These are phyloP conservation scores for Bolinopsis microptera DNA, from an alignment of 37 sponge, comb jelly and placozoan genomes.

Conservation along the genomic window DNA sequence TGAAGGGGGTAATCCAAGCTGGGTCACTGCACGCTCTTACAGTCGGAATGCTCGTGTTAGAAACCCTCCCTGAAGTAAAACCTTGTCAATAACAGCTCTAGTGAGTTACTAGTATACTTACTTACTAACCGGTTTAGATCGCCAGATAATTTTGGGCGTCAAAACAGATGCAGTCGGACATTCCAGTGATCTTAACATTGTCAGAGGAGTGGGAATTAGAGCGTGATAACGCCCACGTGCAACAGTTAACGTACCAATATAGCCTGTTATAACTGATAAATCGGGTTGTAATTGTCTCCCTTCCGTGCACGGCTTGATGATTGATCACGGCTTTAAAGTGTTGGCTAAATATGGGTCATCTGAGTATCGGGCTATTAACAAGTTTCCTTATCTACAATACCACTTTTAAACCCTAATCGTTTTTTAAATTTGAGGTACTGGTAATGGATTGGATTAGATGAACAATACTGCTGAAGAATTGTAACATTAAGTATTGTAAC, in stretches of 20 bases:
- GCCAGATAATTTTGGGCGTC: background rate
- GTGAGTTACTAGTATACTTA: too few species aligned
- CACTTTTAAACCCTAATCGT: background rate
- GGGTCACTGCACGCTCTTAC: slow-evolving; percentile 9
- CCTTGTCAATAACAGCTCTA: too few species aligned
- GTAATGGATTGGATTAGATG: background rate
- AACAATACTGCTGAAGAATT: background rate
- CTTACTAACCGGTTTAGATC: background rate
- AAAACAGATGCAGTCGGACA: background rate
- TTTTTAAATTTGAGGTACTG: background rate
- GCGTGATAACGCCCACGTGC: background rate
- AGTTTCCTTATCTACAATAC: background rate
- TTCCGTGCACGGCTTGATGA: background rate
- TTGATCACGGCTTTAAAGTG: background rate
- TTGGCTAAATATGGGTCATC: background rate
- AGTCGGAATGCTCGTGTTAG: background rate
- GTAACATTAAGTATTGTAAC: background rate
- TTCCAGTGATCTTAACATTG: background rate
- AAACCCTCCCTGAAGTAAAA: background rate
- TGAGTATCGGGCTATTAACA: background rate
- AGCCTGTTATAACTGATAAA: background rate
- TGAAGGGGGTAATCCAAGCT: slow-evolving; percentile 20
- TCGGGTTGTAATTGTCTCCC: background rate
- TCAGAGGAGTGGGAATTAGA: background rate
- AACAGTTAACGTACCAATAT: background rate